These are phyloP conservation scores for Deladenus siricidicola DNA, from an alignment of 2,888 invertebrate species.

Conservation along the genomic window DNA sequence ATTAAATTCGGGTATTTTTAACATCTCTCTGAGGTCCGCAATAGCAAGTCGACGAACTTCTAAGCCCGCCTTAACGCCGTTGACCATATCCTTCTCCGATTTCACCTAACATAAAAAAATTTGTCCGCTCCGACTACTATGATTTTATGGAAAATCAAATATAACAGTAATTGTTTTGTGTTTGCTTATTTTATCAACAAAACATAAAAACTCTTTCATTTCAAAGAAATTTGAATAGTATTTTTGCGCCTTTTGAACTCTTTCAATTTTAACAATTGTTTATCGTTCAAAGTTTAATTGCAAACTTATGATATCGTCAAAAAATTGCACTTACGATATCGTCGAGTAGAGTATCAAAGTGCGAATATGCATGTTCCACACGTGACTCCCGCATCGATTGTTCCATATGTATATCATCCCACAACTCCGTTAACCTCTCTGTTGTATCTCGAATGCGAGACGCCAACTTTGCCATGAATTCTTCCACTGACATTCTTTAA, in stretches of 20 bases:
- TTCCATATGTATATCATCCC: constrained; percentile 4
- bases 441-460: not conserved
- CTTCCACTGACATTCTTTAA: constrained; percentile 4
- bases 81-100: constrained; percentile 1
- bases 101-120: not conserved
- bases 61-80: not conserved
- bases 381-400: not conserved
- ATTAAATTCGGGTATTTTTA: constrained; percentile 2
- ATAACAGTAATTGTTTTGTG: too few relatives aligned
- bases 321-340: not conserved
- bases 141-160: not conserved
- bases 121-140: too few relatives aligned
- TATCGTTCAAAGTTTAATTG: too few relatives aligned
- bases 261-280: too few relatives aligned
- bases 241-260: not conserved
- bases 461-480: not conserved
- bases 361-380: not conserved
- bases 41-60: constrained; percentile 6
- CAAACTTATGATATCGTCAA: not conserved
- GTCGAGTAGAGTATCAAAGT: constrained; percentile 3
- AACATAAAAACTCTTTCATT: too few relatives aligned
- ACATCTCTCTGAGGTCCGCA: constrained; percentile 6
- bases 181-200: too few relatives aligned
- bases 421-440: not conserved
- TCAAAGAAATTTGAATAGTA: not conserved